A percentile compares a stretch with the other conserved stretches of the same genome.
phyloP scores from a whole-genome alignment of 2,888 invertebrate species.

The Argyresthia goedartella region DNA sequence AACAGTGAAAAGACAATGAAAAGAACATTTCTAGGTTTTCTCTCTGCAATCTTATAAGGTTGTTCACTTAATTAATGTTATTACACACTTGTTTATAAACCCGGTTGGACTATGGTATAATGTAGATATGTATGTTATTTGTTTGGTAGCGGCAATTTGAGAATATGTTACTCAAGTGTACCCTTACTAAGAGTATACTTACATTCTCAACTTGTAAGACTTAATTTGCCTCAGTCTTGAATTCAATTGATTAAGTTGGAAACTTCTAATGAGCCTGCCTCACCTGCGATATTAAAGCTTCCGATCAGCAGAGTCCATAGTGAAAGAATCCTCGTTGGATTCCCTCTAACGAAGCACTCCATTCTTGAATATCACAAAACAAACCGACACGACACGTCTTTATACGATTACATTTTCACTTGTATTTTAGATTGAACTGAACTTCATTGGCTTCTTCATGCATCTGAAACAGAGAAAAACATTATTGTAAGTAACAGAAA shows the following conservation, averaged over 20 bases:
- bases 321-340: constrained; percentile 37
- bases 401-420: constrained; percentile 30
- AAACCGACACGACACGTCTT: constrained; percentile 22
- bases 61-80: no score
- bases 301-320: constrained; percentile 49
- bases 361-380: constrained; percentile 22
- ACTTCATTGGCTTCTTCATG: background rate
- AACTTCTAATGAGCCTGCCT: constrained; percentile 13
- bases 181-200: background rate
- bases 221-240: no score
- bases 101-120: no score
- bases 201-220: background rate
- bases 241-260: no score
- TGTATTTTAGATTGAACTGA: background rate
- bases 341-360: constrained; percentile 37
- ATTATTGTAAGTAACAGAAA: background rate
- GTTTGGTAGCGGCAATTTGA: no score
- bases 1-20: no score
- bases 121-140: no score
- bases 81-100: no score
- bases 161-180: background rate
- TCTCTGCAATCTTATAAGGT: no score
- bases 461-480: constrained; percentile 21
- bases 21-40: no score
- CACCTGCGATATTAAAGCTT: constrained; percentile 51